Evolutionary conservation across 2,888 invertebrate species (phyloP).

Genomic region (Sericinus montela): DNA sequence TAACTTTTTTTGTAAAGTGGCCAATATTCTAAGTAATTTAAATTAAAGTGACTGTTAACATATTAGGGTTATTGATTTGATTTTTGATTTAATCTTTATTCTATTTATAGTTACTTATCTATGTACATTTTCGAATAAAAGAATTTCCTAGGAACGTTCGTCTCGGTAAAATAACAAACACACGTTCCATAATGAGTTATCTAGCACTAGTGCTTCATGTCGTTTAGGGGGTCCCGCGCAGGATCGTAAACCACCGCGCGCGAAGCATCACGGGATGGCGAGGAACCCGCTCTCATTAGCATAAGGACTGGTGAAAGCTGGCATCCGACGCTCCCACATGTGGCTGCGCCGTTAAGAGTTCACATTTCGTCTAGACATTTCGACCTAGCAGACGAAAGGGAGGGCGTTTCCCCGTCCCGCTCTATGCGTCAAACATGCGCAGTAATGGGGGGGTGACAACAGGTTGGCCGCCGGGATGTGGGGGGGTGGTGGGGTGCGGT

Average conservation of each 20-base stretch:
- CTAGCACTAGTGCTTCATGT: too few relatives aligned
- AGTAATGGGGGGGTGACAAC: constrained; percentile 58
- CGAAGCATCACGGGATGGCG: neutral
- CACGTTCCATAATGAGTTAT: too few relatives aligned
- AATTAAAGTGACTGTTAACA: too few relatives aligned
- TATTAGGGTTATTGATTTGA: too few relatives aligned
- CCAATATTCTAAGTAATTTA: too few relatives aligned
- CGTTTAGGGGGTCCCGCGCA: neutral
- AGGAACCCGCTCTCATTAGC: neutral
- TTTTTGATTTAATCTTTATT: too few relatives aligned
- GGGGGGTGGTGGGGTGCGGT: constrained; percentile 31
- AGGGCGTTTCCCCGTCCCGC: constrained; percentile 49
- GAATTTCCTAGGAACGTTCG: too few relatives aligned
- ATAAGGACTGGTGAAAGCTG: neutral
- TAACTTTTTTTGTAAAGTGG: too few relatives aligned
- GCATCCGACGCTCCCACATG: constrained; percentile 37
- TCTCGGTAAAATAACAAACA: too few relatives aligned
- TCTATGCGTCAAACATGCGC: constrained; percentile 63
- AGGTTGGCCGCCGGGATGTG: constrained; percentile 51
- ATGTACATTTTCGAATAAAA: too few relatives aligned
- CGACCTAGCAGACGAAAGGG: constrained; percentile 65
- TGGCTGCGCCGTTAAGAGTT: constrained; percentile 60
- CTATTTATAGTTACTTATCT: too few relatives aligned
- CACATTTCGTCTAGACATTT: constrained; percentile 74
- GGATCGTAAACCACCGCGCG: constrained; percentile 1